A percentile compares a stretch with the other conserved stretches of the same genome.
Evolutionary conservation across 2,797 vertebrate species (phyloP).

Genomic region (Ibycter americanus): DNA sequence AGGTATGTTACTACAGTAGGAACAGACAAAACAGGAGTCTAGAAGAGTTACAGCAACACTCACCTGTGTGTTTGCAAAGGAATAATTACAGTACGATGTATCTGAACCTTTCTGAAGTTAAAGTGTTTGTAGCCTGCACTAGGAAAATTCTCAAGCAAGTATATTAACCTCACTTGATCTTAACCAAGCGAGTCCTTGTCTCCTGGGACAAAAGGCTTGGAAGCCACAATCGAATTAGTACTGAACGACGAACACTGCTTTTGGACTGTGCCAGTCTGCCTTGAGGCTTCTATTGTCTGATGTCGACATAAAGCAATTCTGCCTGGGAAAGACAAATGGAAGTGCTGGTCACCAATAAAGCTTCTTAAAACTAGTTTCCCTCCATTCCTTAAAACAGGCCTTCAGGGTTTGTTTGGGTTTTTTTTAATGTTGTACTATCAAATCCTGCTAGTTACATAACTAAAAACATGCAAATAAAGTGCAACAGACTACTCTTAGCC

Average conservation of each 20-base stretch:
- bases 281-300: background rate
- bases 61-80: background rate
- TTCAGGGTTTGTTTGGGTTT: background rate
- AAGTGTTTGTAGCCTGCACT: background rate
- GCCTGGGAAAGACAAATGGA: background rate
- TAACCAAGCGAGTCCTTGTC: background rate
- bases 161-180: background rate
- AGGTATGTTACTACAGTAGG: background rate
- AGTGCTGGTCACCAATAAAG: background rate
- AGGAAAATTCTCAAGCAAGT: background rate
- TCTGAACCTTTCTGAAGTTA: background rate
- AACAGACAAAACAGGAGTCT: background rate
- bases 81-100: background rate
- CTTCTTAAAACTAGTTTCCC: background rate
- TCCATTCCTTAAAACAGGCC: background rate
- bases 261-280: background rate
- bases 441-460: background rate
- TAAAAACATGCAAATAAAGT: background rate
- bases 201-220: background rate
- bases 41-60: background rate
- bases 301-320: background rate
- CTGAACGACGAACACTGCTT: background rate
- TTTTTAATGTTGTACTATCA: background rate
- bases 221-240: background rate
- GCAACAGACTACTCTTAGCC: constrained; percentile 3